Evolutionary conservation across 2,888 invertebrate genomes (phyloP).

Genomic region (Colletes collaris): DNA sequence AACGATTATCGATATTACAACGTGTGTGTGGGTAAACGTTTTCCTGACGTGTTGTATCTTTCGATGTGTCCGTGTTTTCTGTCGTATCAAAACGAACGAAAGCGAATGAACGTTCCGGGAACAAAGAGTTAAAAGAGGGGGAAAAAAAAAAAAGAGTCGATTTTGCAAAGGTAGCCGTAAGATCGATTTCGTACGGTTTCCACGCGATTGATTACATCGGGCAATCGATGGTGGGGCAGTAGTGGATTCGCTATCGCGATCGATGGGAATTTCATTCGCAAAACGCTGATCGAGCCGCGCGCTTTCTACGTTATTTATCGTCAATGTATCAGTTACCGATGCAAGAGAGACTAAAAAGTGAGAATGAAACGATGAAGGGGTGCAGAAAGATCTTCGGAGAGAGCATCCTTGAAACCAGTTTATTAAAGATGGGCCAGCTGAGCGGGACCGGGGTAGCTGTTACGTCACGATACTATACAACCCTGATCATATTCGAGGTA

Average conservation of each 20-base stretch:
- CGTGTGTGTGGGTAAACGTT: slow-evolving; percentile 72
- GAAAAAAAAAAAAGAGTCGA: slow-evolving; percentile 9
- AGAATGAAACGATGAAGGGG: slow-evolving; percentile 21
- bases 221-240: no score
- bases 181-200: slow-evolving; percentile 1
- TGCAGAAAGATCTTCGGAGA: slow-evolving; percentile 19
- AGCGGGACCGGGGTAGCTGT: slow-evolving; percentile 25
- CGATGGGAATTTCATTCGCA: background rate
- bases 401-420: background rate
- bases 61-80: slow-evolving; percentile 71
- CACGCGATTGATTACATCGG: background rate
- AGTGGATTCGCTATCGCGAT: background rate
- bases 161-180: slow-evolving; percentile 26
- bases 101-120: slow-evolving; percentile 21
- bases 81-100: slow-evolving; percentile 40
- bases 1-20: slow-evolving; percentile 74
- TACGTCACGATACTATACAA: background rate
- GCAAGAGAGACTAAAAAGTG: slow-evolving; percentile 38
- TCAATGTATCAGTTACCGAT: slow-evolving; percentile 27
- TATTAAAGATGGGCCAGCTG: slow-evolving; percentile 28
- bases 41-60: slow-evolving; percentile 77
- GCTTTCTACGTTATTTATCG: slow-evolving; percentile 10
- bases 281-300: background rate
- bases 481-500: background rate
- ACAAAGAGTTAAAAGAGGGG: background rate